Percentiles rank a stretch among this genome's conserved stretches.
Conservation (phyloP, 2,113 vertebrate genomes). For the Pseudois nayaur region DNA sequence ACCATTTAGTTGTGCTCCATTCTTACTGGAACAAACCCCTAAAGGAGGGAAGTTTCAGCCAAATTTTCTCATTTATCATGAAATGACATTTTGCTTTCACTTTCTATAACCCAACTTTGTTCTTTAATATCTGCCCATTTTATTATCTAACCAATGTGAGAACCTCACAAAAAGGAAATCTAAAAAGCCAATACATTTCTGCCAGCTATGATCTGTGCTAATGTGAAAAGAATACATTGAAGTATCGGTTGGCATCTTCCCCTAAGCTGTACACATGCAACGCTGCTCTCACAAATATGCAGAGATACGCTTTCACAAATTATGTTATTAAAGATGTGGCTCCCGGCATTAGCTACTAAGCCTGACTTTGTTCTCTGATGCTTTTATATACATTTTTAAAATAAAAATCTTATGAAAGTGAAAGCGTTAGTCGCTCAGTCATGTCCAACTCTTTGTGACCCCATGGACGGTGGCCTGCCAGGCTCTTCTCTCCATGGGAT, state of each 20-base stretch:
- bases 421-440: neutral
- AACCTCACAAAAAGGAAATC: neutral
- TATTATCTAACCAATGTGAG: neutral
- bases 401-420: neutral
- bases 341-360: neutral
- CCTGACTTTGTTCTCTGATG: neutral
- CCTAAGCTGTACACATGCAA: neutral
- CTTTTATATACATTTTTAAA: neutral
- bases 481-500: neutral
- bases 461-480: neutral
- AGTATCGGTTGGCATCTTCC: neutral
- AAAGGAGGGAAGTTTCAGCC: neutral
- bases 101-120: conserved; percentile 44
- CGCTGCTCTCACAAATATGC: neutral
- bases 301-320: neutral
- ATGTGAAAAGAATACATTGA: neutral
- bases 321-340: neutral
- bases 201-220: neutral
- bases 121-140: conserved; percentile 36
- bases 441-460: neutral
- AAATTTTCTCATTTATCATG: conserved; percentile 33
- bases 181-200: neutral
- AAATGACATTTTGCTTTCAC: conserved; percentile 35
- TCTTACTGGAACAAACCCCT: conserved; percentile 11
- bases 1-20: neutral